A percentile compares a stretch with the other conserved stretches of the same genome.
phyloP scores from a whole-genome alignment of 2,113 vertebrate species.

The Sinocyclocheilus maitianheensis region DNA sequence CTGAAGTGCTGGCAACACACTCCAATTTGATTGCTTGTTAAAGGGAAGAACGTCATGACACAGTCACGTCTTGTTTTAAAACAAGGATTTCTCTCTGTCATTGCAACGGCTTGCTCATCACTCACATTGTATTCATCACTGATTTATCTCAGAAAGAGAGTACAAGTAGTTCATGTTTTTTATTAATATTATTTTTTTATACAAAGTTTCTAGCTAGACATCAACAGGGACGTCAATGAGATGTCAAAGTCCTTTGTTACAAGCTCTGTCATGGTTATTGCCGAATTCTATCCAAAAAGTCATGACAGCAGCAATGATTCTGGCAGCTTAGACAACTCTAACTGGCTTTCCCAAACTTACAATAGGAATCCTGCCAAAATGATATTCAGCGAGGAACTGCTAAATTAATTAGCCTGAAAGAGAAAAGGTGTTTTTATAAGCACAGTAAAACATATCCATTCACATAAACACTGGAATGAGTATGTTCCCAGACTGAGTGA shows the following conservation, averaged over 20 bases:
- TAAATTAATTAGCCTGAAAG: constrained; percentile 20
- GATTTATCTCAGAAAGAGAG: constrained; percentile 8
- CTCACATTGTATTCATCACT: constrained; percentile 23
- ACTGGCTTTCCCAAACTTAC: neutral
- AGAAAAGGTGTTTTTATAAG: constrained; percentile 32
- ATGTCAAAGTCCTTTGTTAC: constrained; percentile 15
- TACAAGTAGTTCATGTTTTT: constrained; percentile 2
- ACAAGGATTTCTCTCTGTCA: constrained; percentile 23
- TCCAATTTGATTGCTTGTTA: constrained; percentile 70
- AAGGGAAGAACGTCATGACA: constrained; percentile 61
- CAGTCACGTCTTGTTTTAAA: constrained; percentile 38
- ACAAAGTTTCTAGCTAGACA: neutral
- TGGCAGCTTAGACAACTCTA: neutral
- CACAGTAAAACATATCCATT: constrained; percentile 32
- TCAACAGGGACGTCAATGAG: neutral
- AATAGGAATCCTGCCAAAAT: neutral
- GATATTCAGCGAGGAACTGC: neutral
- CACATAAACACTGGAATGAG: constrained; percentile 32
- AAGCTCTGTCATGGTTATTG: constrained; percentile 8
- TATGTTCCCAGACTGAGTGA: constrained; percentile 30
- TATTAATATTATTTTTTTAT: neutral
- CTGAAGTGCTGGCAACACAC: constrained; percentile 61
- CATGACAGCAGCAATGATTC: constrained; percentile 18
- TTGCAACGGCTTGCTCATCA: neutral
- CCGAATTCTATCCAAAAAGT: constrained; percentile 3